Percentiles rank a stretch among this genome's conserved stretches.
phyloP scores from a whole-genome alignment of 2,113 vertebrate genomes.

The Etheostoma cragini region DNA sequence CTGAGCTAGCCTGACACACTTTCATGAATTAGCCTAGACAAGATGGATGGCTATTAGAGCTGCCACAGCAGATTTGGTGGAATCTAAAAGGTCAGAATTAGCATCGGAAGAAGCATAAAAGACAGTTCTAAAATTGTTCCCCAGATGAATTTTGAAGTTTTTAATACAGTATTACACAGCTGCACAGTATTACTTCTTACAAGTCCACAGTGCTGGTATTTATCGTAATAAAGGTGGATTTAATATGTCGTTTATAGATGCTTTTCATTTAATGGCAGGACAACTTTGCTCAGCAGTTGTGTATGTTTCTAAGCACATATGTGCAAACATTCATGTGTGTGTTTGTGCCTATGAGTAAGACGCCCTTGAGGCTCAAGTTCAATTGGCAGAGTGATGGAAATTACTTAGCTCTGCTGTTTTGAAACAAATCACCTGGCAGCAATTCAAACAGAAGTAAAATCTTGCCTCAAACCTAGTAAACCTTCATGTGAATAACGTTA shows the following conservation, averaged over 20 bases:
- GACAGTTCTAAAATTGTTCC: conserved; percentile 57
- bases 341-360: conserved; percentile 61
- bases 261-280: conserved; percentile 48
- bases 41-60: conserved; percentile 71
- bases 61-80: conserved; percentile 71
- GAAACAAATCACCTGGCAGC: conserved; percentile 71
- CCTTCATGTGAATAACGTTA: conserved; percentile 73
- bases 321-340: conserved; percentile 59
- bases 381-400: conserved; percentile 67
- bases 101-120: conserved; percentile 53
- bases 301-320: conserved; percentile 26
- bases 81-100: conserved; percentile 80
- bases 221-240: conserved; percentile 71
- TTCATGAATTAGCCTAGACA: conserved; percentile 76
- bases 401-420: conserved; percentile 72
- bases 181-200: conserved; percentile 45
- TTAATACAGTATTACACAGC: conserved; percentile 60
- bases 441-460: conserved; percentile 67
- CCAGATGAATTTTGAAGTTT: conserved; percentile 47
- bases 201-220: conserved; percentile 56
- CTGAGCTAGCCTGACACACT: conserved; percentile 74
- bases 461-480: conserved; percentile 62
- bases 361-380: conserved; percentile 56
- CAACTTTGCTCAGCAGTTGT: conserved; percentile 47
- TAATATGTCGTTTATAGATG: conserved; percentile 62